Evolutionary conservation across 35 echinoderm and acorn worm species (phyloP).

Genomic region (Ophioderma brevispina): DNA sequence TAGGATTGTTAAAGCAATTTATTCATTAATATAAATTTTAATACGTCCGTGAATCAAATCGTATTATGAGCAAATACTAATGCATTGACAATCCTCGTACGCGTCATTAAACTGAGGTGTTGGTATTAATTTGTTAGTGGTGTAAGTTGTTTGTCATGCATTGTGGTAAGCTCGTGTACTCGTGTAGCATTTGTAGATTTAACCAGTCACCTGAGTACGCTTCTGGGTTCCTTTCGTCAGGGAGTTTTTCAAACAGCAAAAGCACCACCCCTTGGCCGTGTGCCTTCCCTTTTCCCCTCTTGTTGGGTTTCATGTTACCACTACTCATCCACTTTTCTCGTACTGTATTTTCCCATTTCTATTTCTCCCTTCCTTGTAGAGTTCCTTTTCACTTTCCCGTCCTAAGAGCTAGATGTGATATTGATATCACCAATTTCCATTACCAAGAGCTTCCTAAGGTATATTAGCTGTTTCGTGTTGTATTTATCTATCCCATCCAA

Average conservation of each 20-base stretch:
- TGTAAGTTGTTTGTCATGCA: too few relatives aligned
- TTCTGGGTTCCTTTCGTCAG: background rate
- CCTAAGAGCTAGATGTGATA: background rate
- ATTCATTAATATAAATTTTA: too few relatives aligned
- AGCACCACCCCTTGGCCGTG: background rate
- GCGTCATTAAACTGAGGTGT: too few relatives aligned
- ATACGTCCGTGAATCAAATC: too few relatives aligned
- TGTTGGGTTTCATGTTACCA: background rate
- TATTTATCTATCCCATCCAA: background rate
- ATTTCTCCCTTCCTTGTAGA: background rate
- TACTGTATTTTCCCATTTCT: conserved; percentile 1
- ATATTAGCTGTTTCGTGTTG: conserved; percentile 5
- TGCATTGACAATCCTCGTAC: too few relatives aligned
- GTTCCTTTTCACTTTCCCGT: conserved; percentile 8
- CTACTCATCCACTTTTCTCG: background rate
- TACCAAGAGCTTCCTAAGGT: background rate
- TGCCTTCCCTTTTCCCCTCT: background rate
- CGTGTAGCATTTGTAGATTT: background rate
- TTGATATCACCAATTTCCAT: conserved; percentile 7
- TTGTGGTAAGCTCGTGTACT: too few relatives aligned
- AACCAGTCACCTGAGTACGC: background rate
- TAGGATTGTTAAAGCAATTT: too few relatives aligned
- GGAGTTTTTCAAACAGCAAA: background rate
- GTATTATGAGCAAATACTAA: too few relatives aligned
- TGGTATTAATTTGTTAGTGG: too few relatives aligned